Evolutionary conservation across 2,888 invertebrate genomes (phyloP).

Genomic region (Lasioglossum morio): DNA sequence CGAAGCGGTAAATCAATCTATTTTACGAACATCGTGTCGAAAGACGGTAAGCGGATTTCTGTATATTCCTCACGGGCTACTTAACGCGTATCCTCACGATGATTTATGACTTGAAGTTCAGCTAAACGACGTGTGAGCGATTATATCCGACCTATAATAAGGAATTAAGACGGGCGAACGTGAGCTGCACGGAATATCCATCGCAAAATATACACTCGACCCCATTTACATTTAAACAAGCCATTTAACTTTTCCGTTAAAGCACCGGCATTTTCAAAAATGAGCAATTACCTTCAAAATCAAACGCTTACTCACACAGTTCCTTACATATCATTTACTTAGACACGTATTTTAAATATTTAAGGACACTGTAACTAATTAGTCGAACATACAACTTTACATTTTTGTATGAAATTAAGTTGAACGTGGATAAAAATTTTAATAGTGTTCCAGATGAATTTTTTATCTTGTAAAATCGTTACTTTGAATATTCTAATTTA

Average conservation of each 20-base stretch:
- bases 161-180: slow-evolving; percentile 33
- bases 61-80: slow-evolving; percentile 30
- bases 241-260: not conserved
- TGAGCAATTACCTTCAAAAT: not conserved
- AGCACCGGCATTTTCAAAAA: not conserved
- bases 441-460: not conserved
- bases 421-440: not conserved
- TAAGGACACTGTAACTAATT: not conserved
- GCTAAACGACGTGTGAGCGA: slow-evolving; percentile 38
- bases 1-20: slow-evolving; percentile 42
- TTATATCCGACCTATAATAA: slow-evolving; percentile 37
- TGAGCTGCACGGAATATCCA: not conserved
- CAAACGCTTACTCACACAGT: not conserved
- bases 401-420: not conserved
- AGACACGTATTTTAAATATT: not conserved
- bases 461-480: not conserved
- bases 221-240: slow-evolving; percentile 1
- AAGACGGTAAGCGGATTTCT: slow-evolving; percentile 49
- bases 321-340: not conserved
- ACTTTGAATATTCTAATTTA: not conserved
- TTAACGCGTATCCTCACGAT: slow-evolving; percentile 27
- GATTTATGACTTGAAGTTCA: slow-evolving; percentile 54
- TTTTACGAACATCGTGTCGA: slow-evolving; percentile 33
- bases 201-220: slow-evolving; percentile 7
- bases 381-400: not conserved